A percentile compares a stretch with the other conserved stretches of the same genome.
phyloP scores from a whole-genome alignment of 2,888 invertebrate species.

The Tetheella fluctuosa region DNA sequence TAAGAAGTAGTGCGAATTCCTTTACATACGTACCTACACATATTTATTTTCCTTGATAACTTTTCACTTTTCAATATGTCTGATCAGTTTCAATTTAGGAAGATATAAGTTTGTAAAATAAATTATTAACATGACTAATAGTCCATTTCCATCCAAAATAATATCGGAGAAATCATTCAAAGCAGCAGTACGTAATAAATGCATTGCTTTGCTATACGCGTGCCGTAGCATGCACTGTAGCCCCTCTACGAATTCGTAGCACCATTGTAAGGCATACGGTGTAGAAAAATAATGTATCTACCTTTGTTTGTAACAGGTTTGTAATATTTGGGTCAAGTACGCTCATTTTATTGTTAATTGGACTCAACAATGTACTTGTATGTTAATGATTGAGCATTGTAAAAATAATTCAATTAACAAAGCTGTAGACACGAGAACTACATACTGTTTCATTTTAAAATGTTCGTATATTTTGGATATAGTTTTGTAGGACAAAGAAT shows the following conservation, averaged over 20 bases:
- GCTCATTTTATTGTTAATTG: constrained; percentile 31
- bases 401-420: constrained; percentile 20
- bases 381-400: constrained; percentile 28
- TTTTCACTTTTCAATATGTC: too few species aligned
- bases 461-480: background rate
- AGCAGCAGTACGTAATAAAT: background rate
- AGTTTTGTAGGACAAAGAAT: background rate
- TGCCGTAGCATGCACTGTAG: background rate
- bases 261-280: background rate
- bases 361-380: constrained; percentile 28
- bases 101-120: too few species aligned
- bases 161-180: too few species aligned
- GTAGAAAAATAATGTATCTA: background rate
- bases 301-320: constrained; percentile 27
- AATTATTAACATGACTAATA: too few species aligned
- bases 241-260: constrained; percentile 6
- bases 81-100: too few species aligned
- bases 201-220: background rate
- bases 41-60: too few species aligned
- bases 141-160: too few species aligned
- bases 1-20: background rate
- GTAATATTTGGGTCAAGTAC: constrained; percentile 38
- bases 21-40: background rate
- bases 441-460: constrained; percentile 12
- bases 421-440: constrained; percentile 31